Evolutionary conservation across 2,797 vertebrate genomes (phyloP).

Genomic region (Mycteria americana): DNA sequence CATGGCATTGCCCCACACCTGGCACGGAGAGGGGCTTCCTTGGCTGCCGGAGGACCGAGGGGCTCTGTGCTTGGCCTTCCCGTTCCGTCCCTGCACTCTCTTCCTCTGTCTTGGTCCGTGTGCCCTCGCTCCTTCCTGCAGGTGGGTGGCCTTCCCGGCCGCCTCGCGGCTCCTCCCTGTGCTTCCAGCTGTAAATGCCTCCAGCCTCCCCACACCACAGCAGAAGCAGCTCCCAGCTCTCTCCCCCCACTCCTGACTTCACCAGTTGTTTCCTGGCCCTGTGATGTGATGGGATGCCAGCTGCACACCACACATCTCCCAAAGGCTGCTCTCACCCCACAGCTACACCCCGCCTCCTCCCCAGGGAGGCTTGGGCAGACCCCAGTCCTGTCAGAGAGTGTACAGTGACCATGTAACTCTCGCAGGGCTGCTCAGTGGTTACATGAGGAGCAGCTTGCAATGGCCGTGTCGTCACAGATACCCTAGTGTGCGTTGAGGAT

Average conservation of each 20-base stretch:
- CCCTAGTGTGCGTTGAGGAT: accelerated
- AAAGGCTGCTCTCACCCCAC: not conserved
- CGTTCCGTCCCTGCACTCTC: not conserved
- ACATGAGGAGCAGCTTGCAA: not conserved
- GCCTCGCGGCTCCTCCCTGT: not conserved
- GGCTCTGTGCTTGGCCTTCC: not conserved
- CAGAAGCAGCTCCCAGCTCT: not conserved
- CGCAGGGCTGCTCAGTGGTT: not conserved
- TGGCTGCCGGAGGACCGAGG: not conserved
- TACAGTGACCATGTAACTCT: not conserved
- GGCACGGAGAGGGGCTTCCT: not conserved
- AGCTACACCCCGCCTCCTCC: not conserved
- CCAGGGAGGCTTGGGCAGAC: not conserved
- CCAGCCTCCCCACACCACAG: not conserved
- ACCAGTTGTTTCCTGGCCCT: accelerated
- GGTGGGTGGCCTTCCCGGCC: accelerated
- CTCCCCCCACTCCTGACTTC: not conserved
- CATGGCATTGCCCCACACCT: not conserved
- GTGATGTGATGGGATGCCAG: not conserved
- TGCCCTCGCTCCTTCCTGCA: not conserved
- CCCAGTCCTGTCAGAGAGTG: not conserved
- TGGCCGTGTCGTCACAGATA: not conserved
- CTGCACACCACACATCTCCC: not conserved
- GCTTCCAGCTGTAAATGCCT: not conserved
- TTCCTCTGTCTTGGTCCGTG: not conserved